These are phyloP conservation scores for Xiphorhynchus erythropygius DNA, from an alignment of 2,797 vertebrate species.

Conservation along the genomic window DNA sequence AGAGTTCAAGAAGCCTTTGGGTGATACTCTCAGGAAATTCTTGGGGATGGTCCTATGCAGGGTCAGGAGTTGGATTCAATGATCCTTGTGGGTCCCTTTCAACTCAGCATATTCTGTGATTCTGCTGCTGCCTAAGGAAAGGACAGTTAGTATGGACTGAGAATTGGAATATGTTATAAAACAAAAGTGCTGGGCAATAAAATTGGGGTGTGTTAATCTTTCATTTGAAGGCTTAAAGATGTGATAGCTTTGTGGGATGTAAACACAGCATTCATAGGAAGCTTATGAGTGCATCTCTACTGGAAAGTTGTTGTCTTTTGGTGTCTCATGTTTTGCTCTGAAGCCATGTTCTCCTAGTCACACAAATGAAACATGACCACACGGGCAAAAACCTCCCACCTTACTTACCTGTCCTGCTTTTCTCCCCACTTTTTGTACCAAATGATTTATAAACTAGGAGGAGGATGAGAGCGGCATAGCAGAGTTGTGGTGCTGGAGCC, in stretches of 20 bases:
- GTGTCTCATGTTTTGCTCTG: neutral
- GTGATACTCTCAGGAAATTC: neutral
- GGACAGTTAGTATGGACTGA: neutral
- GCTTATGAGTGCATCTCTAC: neutral
- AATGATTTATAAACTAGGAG: neutral
- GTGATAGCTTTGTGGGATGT: neutral
- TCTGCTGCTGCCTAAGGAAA: neutral
- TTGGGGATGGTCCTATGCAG: neutral
- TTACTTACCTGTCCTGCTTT: neutral
- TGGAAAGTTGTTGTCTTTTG: neutral
- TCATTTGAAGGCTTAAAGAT: neutral
- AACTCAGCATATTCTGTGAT: neutral
- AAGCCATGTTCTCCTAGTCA: neutral
- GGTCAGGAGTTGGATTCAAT: neutral
- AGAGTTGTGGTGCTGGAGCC: accelerated
- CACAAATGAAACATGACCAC: neutral
- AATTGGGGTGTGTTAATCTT: neutral
- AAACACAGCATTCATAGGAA: neutral
- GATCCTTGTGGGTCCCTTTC: neutral
- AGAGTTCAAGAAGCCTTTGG: neutral
- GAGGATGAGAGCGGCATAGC: neutral
- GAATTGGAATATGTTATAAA: neutral
- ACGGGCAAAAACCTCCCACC: accelerated
- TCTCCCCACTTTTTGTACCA: neutral
- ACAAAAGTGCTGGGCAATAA: neutral